Base-by-base conservation (phyloP, 2,797 vertebrate species). In the Pseudomugil tenellus region DNA sequence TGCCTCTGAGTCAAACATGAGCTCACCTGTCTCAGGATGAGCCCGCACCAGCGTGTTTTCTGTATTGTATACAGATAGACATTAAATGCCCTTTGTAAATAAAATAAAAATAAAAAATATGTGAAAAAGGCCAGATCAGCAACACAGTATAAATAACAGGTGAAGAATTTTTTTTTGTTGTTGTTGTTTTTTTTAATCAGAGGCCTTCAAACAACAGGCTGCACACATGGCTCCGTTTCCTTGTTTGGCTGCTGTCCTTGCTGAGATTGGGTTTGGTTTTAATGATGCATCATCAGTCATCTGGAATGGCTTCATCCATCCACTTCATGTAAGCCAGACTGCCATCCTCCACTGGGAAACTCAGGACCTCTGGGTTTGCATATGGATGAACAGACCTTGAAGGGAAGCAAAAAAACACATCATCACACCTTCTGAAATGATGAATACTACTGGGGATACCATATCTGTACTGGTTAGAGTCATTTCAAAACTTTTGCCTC, bases 311-410 rank as follows among this genome's bases (percentile, higher is more conserved):
- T n/a, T 96, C 94, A 48, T 95, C 95, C 32, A 97, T 95, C 95
- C 94, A 96, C 16, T 81, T 92, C 70, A 96, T 79, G 84, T 95
- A 96, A 14, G 79, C 79, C 31, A 85, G 83, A 67, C 94, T 96
- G 79, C 95, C 95, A 21, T 92, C 93, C 21, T 94, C 93, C 37
- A 96, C 92, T 0, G 88, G 87, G 79, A 98, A 86, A 85, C 95
- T 96, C 87, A 97, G 92, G 79, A 96, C 74, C 34, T 96, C 94
- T 16, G 96, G 95, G 63, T 94, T 94, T 84, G 93, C 95, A 62
- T 97, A 97, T 54, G 96, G 95, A 74, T 97, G 96, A 58, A 95
- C 63, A 69, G 93, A 92, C 91, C 96, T 98, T 74, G 41, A 71
- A 57, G 41, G 58, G 21, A 73, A 19, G 19, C 51, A 75, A 4